phyloP scores from a whole-genome alignment of 2,113 vertebrate species.

The Platichthys flesus region DNA sequence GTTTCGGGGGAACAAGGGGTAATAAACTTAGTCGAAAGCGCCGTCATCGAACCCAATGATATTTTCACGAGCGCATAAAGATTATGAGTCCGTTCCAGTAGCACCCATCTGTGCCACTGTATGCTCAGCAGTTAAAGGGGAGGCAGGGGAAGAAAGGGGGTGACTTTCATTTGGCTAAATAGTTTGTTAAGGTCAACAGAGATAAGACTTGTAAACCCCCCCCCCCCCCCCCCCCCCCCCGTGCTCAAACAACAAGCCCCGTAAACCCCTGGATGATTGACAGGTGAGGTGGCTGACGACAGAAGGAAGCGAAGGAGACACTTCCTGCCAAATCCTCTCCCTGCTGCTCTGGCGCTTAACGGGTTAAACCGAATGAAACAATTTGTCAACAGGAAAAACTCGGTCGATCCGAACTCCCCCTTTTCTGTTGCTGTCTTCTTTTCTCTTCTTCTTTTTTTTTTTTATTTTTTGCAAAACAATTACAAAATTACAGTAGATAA shows the following conservation, averaged over 20 bases:
- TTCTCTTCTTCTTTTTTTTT: slow-evolving; percentile 80
- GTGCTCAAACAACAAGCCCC: slow-evolving; percentile 2
- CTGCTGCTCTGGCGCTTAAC: slow-evolving; percentile 80
- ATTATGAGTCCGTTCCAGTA: slow-evolving; percentile 72
- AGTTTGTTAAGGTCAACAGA: slow-evolving; percentile 75
- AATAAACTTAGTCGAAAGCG: slow-evolving; percentile 79
- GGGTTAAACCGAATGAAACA: slow-evolving; percentile 96
- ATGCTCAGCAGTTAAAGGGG: slow-evolving; percentile 59
- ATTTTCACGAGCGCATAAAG: slow-evolving; percentile 87
- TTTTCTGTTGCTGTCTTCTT: slow-evolving; percentile 46
- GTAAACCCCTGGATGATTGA: slow-evolving; percentile 43
- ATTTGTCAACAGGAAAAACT: slow-evolving; percentile 96
- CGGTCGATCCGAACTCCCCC: slow-evolving; percentile 83
- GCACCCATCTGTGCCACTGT: slow-evolving; percentile 76
- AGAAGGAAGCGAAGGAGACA: slow-evolving; percentile 22
- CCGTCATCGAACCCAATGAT: slow-evolving; percentile 83
- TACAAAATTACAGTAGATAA: slow-evolving; percentile 99
- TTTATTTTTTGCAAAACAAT: slow-evolving; percentile 93
- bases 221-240: background rate
- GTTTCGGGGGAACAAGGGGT: slow-evolving; percentile 77
- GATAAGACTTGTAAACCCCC: slow-evolving; percentile 28
- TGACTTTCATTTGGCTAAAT: slow-evolving; percentile 77
- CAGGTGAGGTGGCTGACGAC: slow-evolving; percentile 14
- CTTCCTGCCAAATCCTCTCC: slow-evolving; percentile 50
- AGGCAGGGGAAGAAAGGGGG: slow-evolving; percentile 30